Evolutionary conservation across 2,797 vertebrate species (phyloP), one percentile per base, ranked within the genome.

Genomic region (Epinephelus awoara): DNA sequence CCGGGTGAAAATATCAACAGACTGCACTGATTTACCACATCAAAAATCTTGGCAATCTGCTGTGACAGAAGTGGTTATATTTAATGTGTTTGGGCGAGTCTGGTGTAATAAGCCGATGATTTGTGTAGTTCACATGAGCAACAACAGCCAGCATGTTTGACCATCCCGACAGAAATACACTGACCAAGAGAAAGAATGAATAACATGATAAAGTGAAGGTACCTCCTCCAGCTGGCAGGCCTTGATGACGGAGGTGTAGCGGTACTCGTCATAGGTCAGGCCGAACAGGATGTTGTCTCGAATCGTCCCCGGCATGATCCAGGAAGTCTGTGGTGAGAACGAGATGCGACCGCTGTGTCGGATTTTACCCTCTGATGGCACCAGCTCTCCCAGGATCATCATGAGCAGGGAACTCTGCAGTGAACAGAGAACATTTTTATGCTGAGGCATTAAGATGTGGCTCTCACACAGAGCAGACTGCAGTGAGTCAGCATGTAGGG

Each of bases 141-240:
- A 1, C 19, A 42, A 23, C 21, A 71, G 29, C 34, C 23, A n/a
- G 13, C 15, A 19, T n/a, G 38, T 59, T 15, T 17, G 2, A 66
- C 34, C 51, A 12, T 7, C 10, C 17, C 13, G 14, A 40, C 46
- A 50, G 5, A 46, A 52, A 44, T 49, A 15, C 2, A 29, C 17
- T 18, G 17, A 25, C 58, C 10, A 38, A 23, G 42, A 64, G 61
- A 9, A 34, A 8, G 19, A 42, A n/a, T 21, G 2, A 72, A 8
- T 10, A 54, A 34, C 7, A 44, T 18, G 23, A 38, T 17, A 6
- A 17, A 64, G 5, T 42, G 29, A 61, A 23, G 1, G 18, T 91
- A 99, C 98, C 97, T 99, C 97, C 87, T 98, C 97, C 9, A 99
- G 95, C 75, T 99, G 98, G 85, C 98, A 99, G 88, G 98, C 97